Percentiles rank a stretch among this genome's conserved stretches.
phyloP scores from a whole-genome alignment of 1,140 invertebrate species.

The Eubasilissa regina region DNA sequence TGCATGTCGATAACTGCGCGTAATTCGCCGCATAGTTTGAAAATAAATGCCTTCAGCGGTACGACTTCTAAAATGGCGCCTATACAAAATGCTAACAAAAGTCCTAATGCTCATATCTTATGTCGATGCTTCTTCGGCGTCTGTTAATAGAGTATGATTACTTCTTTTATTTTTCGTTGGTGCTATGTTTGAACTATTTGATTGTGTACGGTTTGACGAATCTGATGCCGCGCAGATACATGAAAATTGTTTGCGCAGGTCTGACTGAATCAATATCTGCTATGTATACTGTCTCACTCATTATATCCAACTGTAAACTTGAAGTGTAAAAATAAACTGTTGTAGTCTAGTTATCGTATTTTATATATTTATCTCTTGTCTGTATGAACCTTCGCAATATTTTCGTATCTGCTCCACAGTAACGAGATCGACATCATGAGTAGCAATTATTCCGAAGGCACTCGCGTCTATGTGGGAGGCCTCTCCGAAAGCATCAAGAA shows the following conservation, averaged over 20 bases:
- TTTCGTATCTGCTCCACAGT: slow-evolving; percentile 52
- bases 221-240: background rate
- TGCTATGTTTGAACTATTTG: too few species aligned
- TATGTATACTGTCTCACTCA: background rate
- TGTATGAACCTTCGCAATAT: slow-evolving; percentile 43
- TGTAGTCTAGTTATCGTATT: slow-evolving; percentile 38
- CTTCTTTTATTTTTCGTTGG: background rate
- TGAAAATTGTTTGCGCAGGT: slow-evolving; percentile 30
- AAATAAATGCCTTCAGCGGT: too few species aligned
- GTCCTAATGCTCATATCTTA: background rate
- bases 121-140: background rate
- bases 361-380: slow-evolving; percentile 30
- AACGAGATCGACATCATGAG: slow-evolving; percentile 43
- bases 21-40: background rate
- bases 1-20: background rate
- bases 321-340: slow-evolving; percentile 28
- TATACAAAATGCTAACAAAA: background rate
- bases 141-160: background rate
- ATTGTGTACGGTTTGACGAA: background rate
- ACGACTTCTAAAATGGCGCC: slow-evolving; percentile 17
- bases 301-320: slow-evolving; percentile 31
- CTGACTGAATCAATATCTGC: slow-evolving; percentile 9
- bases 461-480: slow-evolving; percentile 89
- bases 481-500: slow-evolving; percentile 88
- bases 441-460: slow-evolving; percentile 69